phyloP scores from a whole-genome alignment of 2,113 vertebrate species.

The Ptilorrhoa leucosticta region DNA sequence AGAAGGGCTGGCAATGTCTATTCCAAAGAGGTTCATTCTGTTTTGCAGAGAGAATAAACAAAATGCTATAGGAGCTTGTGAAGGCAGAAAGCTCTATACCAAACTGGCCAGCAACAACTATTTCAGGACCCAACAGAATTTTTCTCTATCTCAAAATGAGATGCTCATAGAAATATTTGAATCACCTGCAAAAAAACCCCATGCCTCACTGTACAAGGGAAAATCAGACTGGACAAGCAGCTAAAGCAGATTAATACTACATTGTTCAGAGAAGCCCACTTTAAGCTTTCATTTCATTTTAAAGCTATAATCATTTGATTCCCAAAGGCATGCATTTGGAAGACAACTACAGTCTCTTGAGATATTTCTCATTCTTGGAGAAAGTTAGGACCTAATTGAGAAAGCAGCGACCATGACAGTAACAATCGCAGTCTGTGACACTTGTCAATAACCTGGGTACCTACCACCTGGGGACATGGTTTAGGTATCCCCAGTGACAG shows the following conservation, averaged over 20 bases:
- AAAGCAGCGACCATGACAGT: neutral
- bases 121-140: neutral
- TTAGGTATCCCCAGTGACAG: neutral
- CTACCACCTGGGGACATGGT: neutral
- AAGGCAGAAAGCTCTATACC: neutral
- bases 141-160: neutral
- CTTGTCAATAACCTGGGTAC: neutral
- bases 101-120: neutral
- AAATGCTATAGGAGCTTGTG: neutral
- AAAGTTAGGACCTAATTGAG: neutral
- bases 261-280: neutral
- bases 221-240: neutral
- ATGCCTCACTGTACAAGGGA: neutral
- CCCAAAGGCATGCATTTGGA: neutral
- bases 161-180: neutral
- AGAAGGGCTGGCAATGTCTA: neutral
- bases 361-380: neutral
- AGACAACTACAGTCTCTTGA: neutral
- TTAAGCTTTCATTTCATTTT: neutral
- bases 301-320: neutral
- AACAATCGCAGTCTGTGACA: neutral
- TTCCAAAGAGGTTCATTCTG: neutral
- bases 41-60: slow-evolving; percentile 11
- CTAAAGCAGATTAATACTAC: neutral
- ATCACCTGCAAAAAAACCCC: neutral